These are phyloP conservation scores for Belgica antarctica DNA, from an alignment of 2,888 invertebrate species.

Conservation along the genomic window DNA sequence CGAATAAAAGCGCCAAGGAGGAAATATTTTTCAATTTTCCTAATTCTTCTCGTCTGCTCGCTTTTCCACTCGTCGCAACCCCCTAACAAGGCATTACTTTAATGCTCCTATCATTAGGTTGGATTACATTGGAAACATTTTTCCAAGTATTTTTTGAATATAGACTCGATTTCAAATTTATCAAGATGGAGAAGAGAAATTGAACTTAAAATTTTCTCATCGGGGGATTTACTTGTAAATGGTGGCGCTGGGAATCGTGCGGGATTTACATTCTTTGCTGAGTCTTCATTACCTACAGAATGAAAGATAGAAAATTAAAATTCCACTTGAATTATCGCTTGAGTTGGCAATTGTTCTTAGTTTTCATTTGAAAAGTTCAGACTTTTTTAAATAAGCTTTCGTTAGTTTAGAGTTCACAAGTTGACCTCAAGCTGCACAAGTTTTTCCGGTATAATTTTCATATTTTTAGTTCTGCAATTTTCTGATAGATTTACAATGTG, in stretches of 20 bases:
- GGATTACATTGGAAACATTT: slow-evolving; percentile 24
- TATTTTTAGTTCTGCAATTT: too few relatives aligned
- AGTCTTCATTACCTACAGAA: not conserved
- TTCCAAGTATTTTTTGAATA: not conserved
- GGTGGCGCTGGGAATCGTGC: too few relatives aligned
- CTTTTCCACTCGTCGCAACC: not conserved
- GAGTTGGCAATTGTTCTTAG: too few relatives aligned
- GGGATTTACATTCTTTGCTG: not conserved
- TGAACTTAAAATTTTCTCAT: not conserved
- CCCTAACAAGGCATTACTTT: slow-evolving; percentile 17
- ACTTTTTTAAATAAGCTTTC: too few relatives aligned
- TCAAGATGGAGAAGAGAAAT: not conserved
- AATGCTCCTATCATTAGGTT: slow-evolving; percentile 32
- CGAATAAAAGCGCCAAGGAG: not conserved
- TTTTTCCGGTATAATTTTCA: too few relatives aligned
- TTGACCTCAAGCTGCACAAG: too few relatives aligned
- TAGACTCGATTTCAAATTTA: slow-evolving; percentile 15
- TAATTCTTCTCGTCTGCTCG: slow-evolving; percentile 12
- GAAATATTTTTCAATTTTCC: slow-evolving; percentile 28
- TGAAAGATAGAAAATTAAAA: not conserved
- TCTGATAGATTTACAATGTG: too few relatives aligned
- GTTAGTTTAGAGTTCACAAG: too few relatives aligned
- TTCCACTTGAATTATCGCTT: not conserved
- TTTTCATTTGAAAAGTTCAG: too few relatives aligned
- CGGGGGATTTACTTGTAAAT: too few relatives aligned